A percentile compares a stretch with the other conserved stretches of the same genome.
Evolutionary conservation across 2,888 invertebrate genomes (phyloP).

Genomic region (Nebria brevicollis): DNA sequence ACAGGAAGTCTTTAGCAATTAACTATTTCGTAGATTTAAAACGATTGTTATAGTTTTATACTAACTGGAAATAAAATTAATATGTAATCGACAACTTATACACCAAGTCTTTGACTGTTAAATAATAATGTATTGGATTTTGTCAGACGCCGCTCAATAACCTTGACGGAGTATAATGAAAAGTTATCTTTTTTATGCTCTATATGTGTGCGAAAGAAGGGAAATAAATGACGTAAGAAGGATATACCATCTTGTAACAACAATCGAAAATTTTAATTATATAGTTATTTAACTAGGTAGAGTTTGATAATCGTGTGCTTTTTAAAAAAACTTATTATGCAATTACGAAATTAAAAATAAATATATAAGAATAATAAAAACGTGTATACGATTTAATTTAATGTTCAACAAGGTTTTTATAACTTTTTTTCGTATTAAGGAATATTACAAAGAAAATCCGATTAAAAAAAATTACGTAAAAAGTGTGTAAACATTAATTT

Average conservation of each 20-base stretch:
- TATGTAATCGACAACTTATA: background rate
- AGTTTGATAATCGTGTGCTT: background rate
- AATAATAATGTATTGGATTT: background rate
- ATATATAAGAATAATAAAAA: too few relatives aligned
- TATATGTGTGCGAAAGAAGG: slow-evolving; percentile 1
- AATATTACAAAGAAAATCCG: too few relatives aligned
- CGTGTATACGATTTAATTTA: too few relatives aligned
- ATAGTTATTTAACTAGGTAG: background rate
- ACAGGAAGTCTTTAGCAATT: too few relatives aligned
- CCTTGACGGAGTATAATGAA: background rate
- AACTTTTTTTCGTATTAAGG: too few relatives aligned
- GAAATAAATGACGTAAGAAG: background rate
- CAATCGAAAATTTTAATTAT: background rate
- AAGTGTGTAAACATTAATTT: too few relatives aligned
- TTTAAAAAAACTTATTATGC: background rate
- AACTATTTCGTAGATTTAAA: too few relatives aligned
- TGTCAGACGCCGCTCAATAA: background rate
- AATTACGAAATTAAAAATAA: background rate
- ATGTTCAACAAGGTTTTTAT: too few relatives aligned
- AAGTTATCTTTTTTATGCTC: background rate
- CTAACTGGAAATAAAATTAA: background rate
- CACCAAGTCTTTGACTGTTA: background rate
- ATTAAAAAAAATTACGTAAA: too few relatives aligned
- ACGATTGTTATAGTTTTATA: too few relatives aligned
- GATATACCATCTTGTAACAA: background rate